phyloP scores from a whole-genome alignment of 2,113 vertebrate genomes.

The Psammodynastes pulverulentus region DNA sequence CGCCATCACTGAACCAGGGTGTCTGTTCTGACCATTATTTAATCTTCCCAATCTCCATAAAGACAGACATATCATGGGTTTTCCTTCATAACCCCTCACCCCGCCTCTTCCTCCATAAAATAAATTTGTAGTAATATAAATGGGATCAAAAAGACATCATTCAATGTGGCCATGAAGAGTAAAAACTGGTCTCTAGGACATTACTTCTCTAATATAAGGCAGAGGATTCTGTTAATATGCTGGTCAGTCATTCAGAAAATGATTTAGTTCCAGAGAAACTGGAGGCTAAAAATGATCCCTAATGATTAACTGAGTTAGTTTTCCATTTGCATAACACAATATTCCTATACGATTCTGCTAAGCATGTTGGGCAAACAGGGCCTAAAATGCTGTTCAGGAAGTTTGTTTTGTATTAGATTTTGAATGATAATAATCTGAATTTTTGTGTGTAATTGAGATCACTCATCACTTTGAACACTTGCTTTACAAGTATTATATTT shows the following conservation, averaged over 20 bases:
- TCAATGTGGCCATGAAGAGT: background rate
- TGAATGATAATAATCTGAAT: slow-evolving; percentile 12
- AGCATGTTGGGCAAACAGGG: background rate
- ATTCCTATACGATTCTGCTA: background rate
- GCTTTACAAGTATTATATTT: slow-evolving; percentile 42
- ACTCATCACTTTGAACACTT: slow-evolving; percentile 34
- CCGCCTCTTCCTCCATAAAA: background rate
- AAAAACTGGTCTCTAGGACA: background rate
- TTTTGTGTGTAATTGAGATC: slow-evolving; percentile 34
- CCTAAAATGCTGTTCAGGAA: background rate
- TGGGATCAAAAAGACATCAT: background rate
- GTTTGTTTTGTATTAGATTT: slow-evolving; percentile 11
- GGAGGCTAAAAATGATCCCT: background rate
- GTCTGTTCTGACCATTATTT: background rate
- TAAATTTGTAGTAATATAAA: background rate
- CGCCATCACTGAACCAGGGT: too few relatives aligned
- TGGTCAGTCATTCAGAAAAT: background rate
- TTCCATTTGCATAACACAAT: background rate
- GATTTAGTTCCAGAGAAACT: background rate
- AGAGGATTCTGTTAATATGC: background rate
- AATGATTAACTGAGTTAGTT: background rate
- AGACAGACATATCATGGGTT: background rate
- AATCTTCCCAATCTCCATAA: background rate
- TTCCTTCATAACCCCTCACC: background rate
- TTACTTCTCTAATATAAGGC: background rate